Evolutionary conservation across 2,797 vertebrate species (phyloP), one percentile per base, ranked within the genome.

Genomic region (Acrossocheilus wenchowensis): DNA sequence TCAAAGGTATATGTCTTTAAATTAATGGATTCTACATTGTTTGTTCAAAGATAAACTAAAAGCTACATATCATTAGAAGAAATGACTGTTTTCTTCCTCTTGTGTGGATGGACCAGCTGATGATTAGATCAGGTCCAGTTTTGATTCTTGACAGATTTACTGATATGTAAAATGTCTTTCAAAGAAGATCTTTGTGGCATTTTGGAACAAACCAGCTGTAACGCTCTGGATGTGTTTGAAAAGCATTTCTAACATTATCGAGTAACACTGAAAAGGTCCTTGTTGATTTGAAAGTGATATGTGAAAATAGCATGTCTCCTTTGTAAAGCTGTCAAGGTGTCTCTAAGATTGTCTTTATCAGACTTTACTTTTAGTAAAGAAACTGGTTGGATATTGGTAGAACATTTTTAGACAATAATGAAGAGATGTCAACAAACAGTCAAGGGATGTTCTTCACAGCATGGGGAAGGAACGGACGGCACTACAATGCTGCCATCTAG

Each of bases 401-500:
- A 52, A 66, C 21, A 68, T 52, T 84, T 62, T 75, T 74, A 45
- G 17, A 66, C 45, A 80, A 74, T 66, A 43, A 34, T 17, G 30
- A 78, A 64, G 36, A 68, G 10, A 54, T 69, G 48, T 72, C n/a
- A 50, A 41, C 62, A 50, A 30, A 45, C 9, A 64, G 23, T 60
- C 2, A 41, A 48, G 6, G 5, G 11, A 15, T 62, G 45, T 43
- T 60, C 21, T 81, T 43, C 8, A 71, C 15, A 26, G 15, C n/a
- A 54, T 43, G 36, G 15, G 6, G 64, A 36, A 14, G 71, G 43
- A 57, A 69, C 10, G 66, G 68, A 88, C 21, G 80, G 82, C 62
- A 73, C 50, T 68, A 41, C 85, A 78, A 88, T 85, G 81, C 85
- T 87, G 77, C 85, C 90, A 88, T 83, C 90, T 90, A 80, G 87